Evolutionary conservation across 92 coral and sea anemone genomes (phyloP).

Genomic region (Diadumene lineata): DNA sequence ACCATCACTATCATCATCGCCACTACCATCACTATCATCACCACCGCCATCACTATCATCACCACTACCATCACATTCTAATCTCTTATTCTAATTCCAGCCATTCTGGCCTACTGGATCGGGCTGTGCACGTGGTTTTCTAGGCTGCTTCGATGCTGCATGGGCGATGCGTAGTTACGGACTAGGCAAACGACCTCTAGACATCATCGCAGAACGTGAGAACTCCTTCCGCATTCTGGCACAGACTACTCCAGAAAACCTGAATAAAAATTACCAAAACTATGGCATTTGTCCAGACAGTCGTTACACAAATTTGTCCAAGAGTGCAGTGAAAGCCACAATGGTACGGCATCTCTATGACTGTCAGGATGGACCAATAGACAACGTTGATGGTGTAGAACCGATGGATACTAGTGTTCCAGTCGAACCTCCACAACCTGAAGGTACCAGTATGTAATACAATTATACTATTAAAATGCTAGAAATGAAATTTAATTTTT

Average conservation of each 20-base stretch:
- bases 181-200: constrained; percentile 80
- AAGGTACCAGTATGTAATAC: too few relatives aligned
- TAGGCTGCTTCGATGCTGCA: constrained; percentile 94
- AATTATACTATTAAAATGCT: too few relatives aligned
- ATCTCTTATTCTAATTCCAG: constrained; percentile 23
- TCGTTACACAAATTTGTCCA: constrained; percentile 75
- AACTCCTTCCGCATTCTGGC: constrained; percentile 80
- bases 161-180: constrained; percentile 98
- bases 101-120: constrained; percentile 99
- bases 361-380: constrained; percentile 66
- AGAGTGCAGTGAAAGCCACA: constrained; percentile 58
- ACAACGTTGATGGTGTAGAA: constrained; percentile 63
- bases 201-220: constrained; percentile 85
- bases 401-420: constrained; percentile 81
- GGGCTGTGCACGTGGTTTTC: constrained; percentile 96
- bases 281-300: constrained; percentile 89
- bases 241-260: constrained; percentile 92
- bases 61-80: background rate
- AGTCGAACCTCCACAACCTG: constrained; percentile 43
- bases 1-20: background rate
- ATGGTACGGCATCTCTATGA: constrained; percentile 80
- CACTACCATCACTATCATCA: background rate
- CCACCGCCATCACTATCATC: background rate
- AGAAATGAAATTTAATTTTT: too few relatives aligned
- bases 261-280: constrained; percentile 76